These are phyloP conservation scores for Cantharis rufa DNA, from an alignment of 2,888 invertebrate genomes.

Conservation along the genomic window DNA sequence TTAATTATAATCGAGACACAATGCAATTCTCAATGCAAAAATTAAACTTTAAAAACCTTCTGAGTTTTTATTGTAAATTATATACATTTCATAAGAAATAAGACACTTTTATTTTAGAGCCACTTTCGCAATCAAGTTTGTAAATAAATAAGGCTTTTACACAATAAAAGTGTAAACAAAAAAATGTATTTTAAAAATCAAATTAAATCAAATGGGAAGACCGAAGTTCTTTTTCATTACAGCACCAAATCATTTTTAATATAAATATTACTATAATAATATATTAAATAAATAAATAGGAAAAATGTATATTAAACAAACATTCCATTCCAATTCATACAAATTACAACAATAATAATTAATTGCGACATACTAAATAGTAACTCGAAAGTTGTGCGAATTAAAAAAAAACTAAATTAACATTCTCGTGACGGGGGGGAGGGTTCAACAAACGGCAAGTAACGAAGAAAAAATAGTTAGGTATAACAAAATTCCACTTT, in stretches of 20 bases:
- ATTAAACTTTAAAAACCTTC: background rate
- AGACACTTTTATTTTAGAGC: background rate
- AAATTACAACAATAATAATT: background rate
- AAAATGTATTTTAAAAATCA: background rate
- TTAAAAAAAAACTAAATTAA: background rate
- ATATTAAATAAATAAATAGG: conserved; percentile 5
- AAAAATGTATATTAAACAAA: conserved; percentile 4
- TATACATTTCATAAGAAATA: background rate
- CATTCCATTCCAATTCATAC: background rate
- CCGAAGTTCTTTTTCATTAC: background rate
- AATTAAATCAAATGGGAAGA: background rate
- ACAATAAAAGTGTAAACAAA: background rate
- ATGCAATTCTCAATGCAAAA: background rate
- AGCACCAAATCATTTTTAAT: conserved; percentile 1
- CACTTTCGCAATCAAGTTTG: background rate
- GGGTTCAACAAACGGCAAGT: background rate
- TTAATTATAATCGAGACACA: background rate
- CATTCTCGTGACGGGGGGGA: background rate
- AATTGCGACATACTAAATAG: background rate
- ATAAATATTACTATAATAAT: background rate
- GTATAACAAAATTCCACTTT: background rate
- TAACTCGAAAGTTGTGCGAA: background rate
- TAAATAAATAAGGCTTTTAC: background rate
- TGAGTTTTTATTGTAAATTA: background rate
- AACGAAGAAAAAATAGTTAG: background rate